A percentile compares a stretch with the other conserved stretches of the same genome.
Evolutionary conservation across 2,113 vertebrate species (phyloP).

Genomic region (Gracilinanus agilis): DNA sequence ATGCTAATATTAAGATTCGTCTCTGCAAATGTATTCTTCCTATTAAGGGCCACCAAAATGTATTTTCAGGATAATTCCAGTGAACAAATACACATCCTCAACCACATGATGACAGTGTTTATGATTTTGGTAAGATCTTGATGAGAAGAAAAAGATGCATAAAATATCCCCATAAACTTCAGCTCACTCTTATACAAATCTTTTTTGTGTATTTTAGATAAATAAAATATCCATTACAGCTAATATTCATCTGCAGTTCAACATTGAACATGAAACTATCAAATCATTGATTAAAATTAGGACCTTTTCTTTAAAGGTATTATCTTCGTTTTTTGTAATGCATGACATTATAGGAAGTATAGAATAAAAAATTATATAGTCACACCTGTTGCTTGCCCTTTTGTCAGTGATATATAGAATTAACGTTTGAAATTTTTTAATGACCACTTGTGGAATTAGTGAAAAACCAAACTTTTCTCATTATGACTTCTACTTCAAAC

Average conservation of each 20-base stretch:
- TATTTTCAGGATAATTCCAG: constrained; percentile 70
- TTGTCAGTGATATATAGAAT: background rate
- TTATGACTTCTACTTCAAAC: background rate
- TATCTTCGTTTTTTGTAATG: background rate
- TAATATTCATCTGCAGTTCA: constrained; percentile 37
- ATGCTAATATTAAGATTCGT: constrained; percentile 84
- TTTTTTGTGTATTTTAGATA: constrained; percentile 58
- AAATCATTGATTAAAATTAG: background rate
- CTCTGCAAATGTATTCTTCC: constrained; percentile 77
- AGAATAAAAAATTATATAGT: background rate
- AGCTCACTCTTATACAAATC: constrained; percentile 23
- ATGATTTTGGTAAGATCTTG: constrained; percentile 66
- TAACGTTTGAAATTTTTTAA: background rate
- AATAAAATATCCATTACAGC: constrained; percentile 38
- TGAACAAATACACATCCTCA: constrained; percentile 75
- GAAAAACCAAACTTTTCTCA: background rate
- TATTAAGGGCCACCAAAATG: constrained; percentile 76
- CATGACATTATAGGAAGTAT: background rate
- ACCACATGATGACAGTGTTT: constrained; percentile 43
- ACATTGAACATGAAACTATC: constrained; percentile 1
- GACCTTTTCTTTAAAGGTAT: background rate
- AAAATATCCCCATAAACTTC: constrained; percentile 43
- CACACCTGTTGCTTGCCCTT: background rate
- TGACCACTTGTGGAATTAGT: background rate
- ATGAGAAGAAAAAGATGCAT: constrained; percentile 38